Evolutionary conservation across 2,113 vertebrate species (phyloP), one percentile per base, ranked within the genome.

Genomic region (Alouatta palliata): DNA sequence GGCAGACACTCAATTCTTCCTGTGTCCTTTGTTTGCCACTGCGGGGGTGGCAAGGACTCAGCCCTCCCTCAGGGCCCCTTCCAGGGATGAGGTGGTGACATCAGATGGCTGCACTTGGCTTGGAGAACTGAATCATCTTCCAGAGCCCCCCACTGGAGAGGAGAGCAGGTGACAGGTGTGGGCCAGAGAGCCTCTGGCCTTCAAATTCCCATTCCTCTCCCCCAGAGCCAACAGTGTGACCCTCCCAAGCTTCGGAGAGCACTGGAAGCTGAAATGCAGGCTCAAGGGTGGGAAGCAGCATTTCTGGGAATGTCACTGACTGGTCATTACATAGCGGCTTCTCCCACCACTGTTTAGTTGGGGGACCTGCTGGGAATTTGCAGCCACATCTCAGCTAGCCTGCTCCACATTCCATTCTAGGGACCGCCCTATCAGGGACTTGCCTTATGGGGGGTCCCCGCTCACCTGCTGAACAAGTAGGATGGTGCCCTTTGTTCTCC

Each of bases 321-420:
- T 17, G 37, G 45, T 37, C 35, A 14, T 64, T 6, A 3, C 30
- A 3, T 4, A 54, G 40, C 9, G 32, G 20, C 19, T 32, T 56
- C 70, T 17, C 2, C 2, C 6, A 52, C 61, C 6, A 0, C 75
- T 49, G 56, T 87, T 66, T 40, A 66, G 56, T 4, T 19, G 2
- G 27, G 47, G 56, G 56, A 32, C 40, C 79, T 35, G 16, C 68
- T 25, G 58, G 58, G 47, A 32, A 40, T 2, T 6, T 20, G 54
- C 82, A 8, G 37, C 30, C 19, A 5, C 27, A 35, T 14, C 68
- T 35, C 66, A 6, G 40, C 9, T 6, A 32, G 2, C 1, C 35
- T 16, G 30, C 8, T 54, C 35, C 0, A 0, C 0, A 0, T 25
- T 54, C 9, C 5, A 5, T 7, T 5, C 35, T 3, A 21, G 73